Base-by-base conservation (phyloP, 2,888 invertebrate genomes). In the Mellilla xanthometata region DNA sequence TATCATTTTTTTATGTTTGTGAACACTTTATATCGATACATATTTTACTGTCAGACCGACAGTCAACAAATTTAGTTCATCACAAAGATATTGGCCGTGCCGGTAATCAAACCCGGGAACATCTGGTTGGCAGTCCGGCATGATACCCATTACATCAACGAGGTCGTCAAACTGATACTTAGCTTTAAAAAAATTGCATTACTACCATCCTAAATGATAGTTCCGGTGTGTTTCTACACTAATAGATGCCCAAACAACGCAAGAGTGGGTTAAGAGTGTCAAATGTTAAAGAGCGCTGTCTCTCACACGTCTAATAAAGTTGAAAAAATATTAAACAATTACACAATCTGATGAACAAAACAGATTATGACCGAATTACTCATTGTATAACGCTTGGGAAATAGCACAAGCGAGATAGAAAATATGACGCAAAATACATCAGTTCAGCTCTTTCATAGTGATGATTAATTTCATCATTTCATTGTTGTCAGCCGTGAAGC, bases 391-490 rank as follows among this genome's bases (percentile, higher is more conserved):
- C 54, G 40, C 54, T 58, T 60, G 51, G 60, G 55, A 58, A 58
- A 61, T 42, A 48, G 52, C 52, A 58, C 48, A 64, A 52, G 36
- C 55, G 59, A 49, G 61, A 60, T 63, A 47, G 56, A 59, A 59
- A 59, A 58, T 55, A 63, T 68, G 62, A 68, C 61, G 64, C 59
- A 69, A 72, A 62, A 60, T 64, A 57, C 56, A 66, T 68, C 62
- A 62, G 39, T 56, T 40, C 47, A 49, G 54, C 54, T 54, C 55
- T 53, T 56, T 62, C 56, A 57, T 61, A 60, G 61, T 62, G 70
- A 62, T 79, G 76, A 82, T 82, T 81, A 79, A 83, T 83, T 86
- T 82, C 78, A 67, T 74, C 76, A 75, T 50, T 56, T 58, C 63
- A 77, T 86, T 85, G 81, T 86, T 68, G 63, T 56, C 54, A 68